Base-by-base conservation (phyloP, 2,797 vertebrate species). In the Hoplostethus atlanticus region DNA sequence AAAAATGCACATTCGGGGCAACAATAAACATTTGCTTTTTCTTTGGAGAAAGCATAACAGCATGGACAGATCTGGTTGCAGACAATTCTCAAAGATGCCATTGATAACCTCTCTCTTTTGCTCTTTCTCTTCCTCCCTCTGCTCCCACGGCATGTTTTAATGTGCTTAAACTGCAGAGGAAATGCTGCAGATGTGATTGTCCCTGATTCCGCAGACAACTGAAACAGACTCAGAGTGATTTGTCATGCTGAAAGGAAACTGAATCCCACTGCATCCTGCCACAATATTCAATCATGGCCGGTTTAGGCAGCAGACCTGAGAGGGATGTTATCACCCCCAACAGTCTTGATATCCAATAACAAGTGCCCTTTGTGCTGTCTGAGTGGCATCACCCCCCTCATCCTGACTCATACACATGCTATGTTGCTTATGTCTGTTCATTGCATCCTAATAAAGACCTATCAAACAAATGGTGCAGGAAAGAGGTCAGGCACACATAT, bases 31-130 rank as follows among this genome's bases (percentile, higher is more conserved):
- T 28, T 57, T 15, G 6, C 57, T 60, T 64, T 4, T 2, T 15
- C 2, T 15, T 58, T 16, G 2, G 53, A 30, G 25, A 50, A 71
- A 60, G 70, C 13, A 21, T 40, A 61, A 62, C 0, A 5, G 55
- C 69, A 21, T 5, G 52, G 68, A 52, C 52, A 68, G 71, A 71
- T 67, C 36, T 7, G 47, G 50, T 74, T 53, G 57, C 38, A 47
- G 54, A 73, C 60, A 36, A 64, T 53, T 79, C 63, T 85, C 68
- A 88, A 81, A 65, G 80, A 84, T 51, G 5, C 73, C 48, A 79
- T 80, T 80, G 73, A 85, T 84, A 68, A 44, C 25, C 51, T 1
- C 52, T n/a, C 53, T n/a, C 3, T 2, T 31, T 2, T 13, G 21
- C 44, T 52, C 52, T 46, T 25, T 11, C 46, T 52, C n/a, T 40